These are phyloP conservation scores for Phaonia tiefii DNA, from an alignment of 2,888 invertebrate species.

Conservation along the genomic window DNA sequence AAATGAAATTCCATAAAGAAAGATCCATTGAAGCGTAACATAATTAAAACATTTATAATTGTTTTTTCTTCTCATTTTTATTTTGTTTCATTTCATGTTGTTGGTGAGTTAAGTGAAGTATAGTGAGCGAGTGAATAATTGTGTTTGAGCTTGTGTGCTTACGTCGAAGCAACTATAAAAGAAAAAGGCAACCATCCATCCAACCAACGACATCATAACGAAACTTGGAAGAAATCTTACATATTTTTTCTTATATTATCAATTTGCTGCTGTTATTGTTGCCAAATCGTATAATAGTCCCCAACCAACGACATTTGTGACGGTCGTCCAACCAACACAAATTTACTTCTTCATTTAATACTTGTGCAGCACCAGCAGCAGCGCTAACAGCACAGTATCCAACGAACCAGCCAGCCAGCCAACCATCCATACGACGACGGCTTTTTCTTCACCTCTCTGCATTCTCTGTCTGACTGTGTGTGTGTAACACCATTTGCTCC, in stretches of 20 bases:
- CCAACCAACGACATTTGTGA: constrained; percentile 7
- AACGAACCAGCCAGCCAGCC: background rate
- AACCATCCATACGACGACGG: constrained; percentile 7
- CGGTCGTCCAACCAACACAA: constrained; percentile 19
- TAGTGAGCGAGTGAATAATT: constrained; percentile 28
- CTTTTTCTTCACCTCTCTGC: background rate
- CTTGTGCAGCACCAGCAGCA: constrained; percentile 14
- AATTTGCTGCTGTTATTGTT: constrained; percentile 36
- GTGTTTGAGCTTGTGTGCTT: constrained; percentile 18
- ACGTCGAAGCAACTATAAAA: constrained; percentile 23
- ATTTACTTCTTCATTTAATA: constrained; percentile 13
- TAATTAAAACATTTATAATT: constrained; percentile 56
- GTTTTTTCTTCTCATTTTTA: constrained; percentile 45
- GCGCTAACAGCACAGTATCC: constrained; percentile 28
- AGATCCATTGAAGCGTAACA: constrained; percentile 59
- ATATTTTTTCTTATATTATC: too few relatives aligned
- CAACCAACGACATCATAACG: background rate
- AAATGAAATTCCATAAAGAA: background rate
- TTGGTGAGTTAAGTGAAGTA: too few relatives aligned
- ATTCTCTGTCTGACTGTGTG: constrained; percentile 31
- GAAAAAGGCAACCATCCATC: constrained; percentile 9
- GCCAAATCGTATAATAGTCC: constrained; percentile 58
- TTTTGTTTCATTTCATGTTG: constrained; percentile 36
- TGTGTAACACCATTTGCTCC: constrained; percentile 5
- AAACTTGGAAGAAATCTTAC: constrained; percentile 27